phyloP scores from a whole-genome alignment of 2,113 vertebrate genomes.

The Hipposideros armiger region DNA sequence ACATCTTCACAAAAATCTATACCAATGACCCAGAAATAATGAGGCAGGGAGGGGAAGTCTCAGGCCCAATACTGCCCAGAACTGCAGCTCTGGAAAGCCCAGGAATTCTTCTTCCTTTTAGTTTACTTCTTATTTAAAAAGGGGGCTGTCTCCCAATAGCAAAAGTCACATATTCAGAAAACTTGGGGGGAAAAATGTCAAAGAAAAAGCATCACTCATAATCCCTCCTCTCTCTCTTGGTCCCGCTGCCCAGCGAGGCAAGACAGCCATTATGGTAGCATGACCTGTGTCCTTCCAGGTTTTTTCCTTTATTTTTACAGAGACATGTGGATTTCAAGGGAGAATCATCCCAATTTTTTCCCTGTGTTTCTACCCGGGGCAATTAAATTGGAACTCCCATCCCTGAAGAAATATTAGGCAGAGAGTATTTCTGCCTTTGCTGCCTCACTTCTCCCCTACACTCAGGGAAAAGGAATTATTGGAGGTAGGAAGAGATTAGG shows the following conservation, averaged over 20 bases:
- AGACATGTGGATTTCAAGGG: not conserved
- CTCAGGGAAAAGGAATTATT: not conserved
- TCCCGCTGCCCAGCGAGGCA: no score
- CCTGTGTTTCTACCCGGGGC: not conserved
- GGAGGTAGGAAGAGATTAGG: not conserved
- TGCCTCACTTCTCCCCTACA: no score
- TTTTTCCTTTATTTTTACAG: not conserved
- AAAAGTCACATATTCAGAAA: constrained; percentile 21
- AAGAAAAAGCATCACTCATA: not conserved
- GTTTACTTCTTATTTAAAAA: not conserved
- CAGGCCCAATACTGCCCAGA: not conserved
- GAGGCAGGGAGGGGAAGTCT: not conserved
- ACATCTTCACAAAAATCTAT: not conserved
- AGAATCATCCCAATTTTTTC: not conserved
- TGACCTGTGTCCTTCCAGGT: not conserved
- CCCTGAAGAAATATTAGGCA: not conserved
- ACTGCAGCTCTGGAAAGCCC: not conserved
- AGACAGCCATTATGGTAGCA: no score
- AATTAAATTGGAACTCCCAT: not conserved
- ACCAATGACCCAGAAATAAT: not conserved
- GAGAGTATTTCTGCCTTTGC: not conserved
- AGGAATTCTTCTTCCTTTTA: not conserved
- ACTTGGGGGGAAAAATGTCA: not conserved
- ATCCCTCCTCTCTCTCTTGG: not conserved
- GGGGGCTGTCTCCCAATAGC: not conserved